phyloP scores from a whole-genome alignment of 2,797 vertebrate species.

The Pelochelys cantorii region DNA sequence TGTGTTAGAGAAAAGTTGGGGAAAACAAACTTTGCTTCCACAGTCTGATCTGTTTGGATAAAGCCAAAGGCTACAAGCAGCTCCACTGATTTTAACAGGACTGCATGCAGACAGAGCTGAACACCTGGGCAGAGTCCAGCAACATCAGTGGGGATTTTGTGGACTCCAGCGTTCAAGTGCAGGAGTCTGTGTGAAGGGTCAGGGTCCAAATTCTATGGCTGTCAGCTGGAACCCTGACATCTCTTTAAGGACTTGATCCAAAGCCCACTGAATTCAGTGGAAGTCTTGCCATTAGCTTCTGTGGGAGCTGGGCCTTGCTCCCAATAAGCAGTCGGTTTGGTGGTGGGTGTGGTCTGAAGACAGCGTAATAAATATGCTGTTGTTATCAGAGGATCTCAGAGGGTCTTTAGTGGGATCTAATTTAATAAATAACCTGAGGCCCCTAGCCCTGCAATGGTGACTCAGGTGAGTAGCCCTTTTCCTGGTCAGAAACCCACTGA shows the following conservation, averaged over 20 bases:
- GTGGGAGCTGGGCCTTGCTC: background rate
- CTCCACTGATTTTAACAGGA: background rate
- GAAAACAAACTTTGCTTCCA: background rate
- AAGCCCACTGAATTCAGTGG: background rate
- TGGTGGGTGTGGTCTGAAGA: background rate
- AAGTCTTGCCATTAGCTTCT: background rate
- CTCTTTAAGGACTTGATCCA: background rate
- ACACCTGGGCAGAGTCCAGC: background rate
- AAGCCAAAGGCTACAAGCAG: background rate
- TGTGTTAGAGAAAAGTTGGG: background rate
- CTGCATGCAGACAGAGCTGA: background rate
- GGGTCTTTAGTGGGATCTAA: background rate
- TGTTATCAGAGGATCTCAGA: background rate
- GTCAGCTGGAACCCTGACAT: background rate
- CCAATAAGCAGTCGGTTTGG: background rate
- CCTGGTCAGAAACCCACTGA: background rate
- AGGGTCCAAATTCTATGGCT: background rate
- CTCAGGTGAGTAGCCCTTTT: background rate
- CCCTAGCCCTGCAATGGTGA: background rate
- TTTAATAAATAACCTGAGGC: background rate
- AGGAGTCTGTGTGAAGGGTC: background rate
- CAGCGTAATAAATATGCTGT: background rate
- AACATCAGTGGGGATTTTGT: background rate
- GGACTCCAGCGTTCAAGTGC: background rate
- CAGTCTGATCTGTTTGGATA: accelerated